A percentile compares a stretch with the other conserved stretches of the same genome.
phyloP scores from a whole-genome alignment of 2,888 invertebrate species.

The Lochmaea crataegi region DNA sequence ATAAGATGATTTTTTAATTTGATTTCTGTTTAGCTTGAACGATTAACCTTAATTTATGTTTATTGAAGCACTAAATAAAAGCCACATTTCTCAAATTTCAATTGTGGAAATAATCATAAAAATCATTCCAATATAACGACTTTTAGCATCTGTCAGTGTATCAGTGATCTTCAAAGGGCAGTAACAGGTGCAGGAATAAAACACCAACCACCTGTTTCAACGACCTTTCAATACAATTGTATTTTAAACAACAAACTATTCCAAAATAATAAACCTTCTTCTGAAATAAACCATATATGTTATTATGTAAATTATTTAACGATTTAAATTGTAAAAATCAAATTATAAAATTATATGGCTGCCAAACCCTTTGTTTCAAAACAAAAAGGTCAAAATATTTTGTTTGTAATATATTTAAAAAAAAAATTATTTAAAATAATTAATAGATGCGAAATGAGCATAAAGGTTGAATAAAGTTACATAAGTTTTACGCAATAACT shows the following conservation, averaged over 20 bases:
- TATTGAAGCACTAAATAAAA: too few species aligned
- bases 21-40: too few species aligned
- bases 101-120: background rate
- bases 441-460: background rate
- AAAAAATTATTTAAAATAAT: background rate
- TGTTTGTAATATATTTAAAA: background rate
- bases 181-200: conserved; percentile 1
- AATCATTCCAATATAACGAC: too few species aligned
- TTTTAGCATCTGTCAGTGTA: conserved; percentile 2
- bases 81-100: background rate
- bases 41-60: too few species aligned
- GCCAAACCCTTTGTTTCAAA: conserved; percentile 1
- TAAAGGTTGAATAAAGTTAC: conserved; percentile 4
- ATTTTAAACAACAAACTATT: background rate
- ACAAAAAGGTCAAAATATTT: conserved; percentile 1
- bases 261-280: too few species aligned
- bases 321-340: background rate
- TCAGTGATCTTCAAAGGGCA: background rate
- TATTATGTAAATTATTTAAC: background rate
- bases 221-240: conserved; percentile 1
- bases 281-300: background rate
- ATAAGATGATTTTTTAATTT: too few species aligned
- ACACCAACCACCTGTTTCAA: background rate
- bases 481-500: background rate
- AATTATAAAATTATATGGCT: background rate